Percentiles rank a stretch among this genome's conserved stretches.
These are phyloP conservation scores for Sesamia nonagrioides DNA, from an alignment of 1,140 invertebrate species.

Conservation along the genomic window DNA sequence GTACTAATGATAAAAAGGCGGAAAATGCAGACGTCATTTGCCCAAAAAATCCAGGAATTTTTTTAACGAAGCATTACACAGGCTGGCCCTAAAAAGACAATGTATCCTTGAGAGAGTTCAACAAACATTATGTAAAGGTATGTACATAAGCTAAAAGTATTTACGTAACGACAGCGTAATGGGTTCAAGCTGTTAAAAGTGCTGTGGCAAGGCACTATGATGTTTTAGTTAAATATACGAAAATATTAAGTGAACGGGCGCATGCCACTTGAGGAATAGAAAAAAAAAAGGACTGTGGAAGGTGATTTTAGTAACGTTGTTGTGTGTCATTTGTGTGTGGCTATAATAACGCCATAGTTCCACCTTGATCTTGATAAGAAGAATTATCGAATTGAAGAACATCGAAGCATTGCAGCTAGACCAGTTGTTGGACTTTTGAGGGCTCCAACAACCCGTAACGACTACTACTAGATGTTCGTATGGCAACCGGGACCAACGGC, in stretches of 20 bases:
- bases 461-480: no score
- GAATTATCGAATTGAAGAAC: no score
- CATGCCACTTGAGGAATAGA: neutral
- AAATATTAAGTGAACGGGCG: neutral
- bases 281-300: neutral
- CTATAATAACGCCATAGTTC: no score
- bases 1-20: neutral
- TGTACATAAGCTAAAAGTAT: conserved; percentile 68
- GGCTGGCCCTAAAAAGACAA: conserved; percentile 30
- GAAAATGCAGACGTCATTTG: neutral
- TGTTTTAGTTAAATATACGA: conserved; percentile 51
- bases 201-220: conserved; percentile 56
- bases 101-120: conserved; percentile 43
- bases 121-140: conserved; percentile 56
- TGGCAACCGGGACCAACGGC: no score
- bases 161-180: conserved; percentile 71
- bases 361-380: no score
- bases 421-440: no score
- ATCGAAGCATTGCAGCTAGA: no score
- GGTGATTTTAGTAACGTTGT: neutral
- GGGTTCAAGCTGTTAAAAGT: conserved; percentile 67
- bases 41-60: neutral
- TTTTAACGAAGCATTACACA: conserved; percentile 16
- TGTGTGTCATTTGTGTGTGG: neutral
- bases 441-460: no score